Conservation (phyloP, 1,140 invertebrate species). For the Sycophila sp. region DNA sequence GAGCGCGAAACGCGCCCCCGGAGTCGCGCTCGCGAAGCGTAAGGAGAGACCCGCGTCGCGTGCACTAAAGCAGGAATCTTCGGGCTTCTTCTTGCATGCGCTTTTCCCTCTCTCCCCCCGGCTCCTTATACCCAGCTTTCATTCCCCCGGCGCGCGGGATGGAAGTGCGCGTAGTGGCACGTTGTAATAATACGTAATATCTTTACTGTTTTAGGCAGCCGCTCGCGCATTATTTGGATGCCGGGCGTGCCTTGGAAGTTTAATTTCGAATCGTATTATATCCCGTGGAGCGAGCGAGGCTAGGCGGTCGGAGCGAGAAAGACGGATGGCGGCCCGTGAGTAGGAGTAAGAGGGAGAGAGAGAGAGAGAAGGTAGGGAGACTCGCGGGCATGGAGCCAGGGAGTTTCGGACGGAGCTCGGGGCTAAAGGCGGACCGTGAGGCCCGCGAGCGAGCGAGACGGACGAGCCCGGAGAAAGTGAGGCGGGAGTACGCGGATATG, state of each 20-base stretch:
- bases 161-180: conserved; percentile 46
- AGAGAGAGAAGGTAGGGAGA: neutral
- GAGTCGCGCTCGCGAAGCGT: neutral
- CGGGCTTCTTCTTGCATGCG: conserved; percentile 10
- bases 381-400: conserved; percentile 17
- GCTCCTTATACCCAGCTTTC: too few species aligned
- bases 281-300: conserved; percentile 40
- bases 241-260: conserved; percentile 60
- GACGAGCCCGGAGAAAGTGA: conserved; percentile 8
- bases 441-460: neutral
- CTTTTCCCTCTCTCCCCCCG: neutral
- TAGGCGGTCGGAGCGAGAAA: conserved; percentile 22
- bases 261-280: conserved; percentile 64
- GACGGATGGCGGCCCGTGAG: neutral
- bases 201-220: conserved; percentile 63
- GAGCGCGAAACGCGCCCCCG: neutral
- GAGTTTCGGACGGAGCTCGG: conserved; percentile 18
- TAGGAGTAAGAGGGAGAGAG: neutral
- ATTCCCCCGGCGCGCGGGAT: too few species aligned
- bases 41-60: neutral
- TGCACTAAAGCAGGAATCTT: conserved; percentile 5
- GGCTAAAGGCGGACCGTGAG: conserved; percentile 1
- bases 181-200: conserved; percentile 63
- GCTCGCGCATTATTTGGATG: conserved; percentile 61
- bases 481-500: conserved; percentile 38